Base-by-base conservation (phyloP, 1,140 invertebrate species). In the Glossosoma conforme region DNA sequence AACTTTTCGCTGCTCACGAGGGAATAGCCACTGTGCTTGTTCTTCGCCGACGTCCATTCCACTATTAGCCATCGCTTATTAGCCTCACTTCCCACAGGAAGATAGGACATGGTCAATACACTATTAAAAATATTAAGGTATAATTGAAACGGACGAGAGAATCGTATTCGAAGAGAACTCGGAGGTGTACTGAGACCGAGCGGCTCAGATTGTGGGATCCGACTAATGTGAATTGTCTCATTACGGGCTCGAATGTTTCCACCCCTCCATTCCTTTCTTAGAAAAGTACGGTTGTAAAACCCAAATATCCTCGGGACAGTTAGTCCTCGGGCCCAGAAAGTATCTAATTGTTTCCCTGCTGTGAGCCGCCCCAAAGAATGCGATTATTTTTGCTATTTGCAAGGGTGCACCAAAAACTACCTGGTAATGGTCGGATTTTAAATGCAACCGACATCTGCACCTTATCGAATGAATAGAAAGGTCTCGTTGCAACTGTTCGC, bases 341-440 rank as follows among this genome's bases (percentile, higher is more conserved):
- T 21, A 46, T 24, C 11, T 9, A 10, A 46, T 15, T 15, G 18
- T 10, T 5, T 15, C 2, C 2, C 18, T 30, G 44, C 14, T 38
- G 30, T 32, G n/a, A 40, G 37, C 13, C 37, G n/a, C n/a, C 21
- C 18, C 36, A 21, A 35, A 40, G 41, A 48, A 48, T 30, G 15
- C 46, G 20, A 13, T 19, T 38, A 40, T 48, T 48, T 40, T 25
- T 40, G 15, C 32, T 35, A 48, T 33, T 35, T 36, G 20, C 38
- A 38, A 44, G 54, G 48, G 54, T 47, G 44, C 21, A 51, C 22
- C 11, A 24, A 56, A 56, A 56, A 52, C 54, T 56, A 56, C 54
- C 54, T 56, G 54, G 54, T 43, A 38, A 38, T 52, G 54, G 48
- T 28, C 47, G 41, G 43, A 52, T 56, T 47, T n/a, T 32, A 32